Evolutionary conservation across 2,888 invertebrate genomes (phyloP).

Genomic region (Bhutanitis thaidina): DNA sequence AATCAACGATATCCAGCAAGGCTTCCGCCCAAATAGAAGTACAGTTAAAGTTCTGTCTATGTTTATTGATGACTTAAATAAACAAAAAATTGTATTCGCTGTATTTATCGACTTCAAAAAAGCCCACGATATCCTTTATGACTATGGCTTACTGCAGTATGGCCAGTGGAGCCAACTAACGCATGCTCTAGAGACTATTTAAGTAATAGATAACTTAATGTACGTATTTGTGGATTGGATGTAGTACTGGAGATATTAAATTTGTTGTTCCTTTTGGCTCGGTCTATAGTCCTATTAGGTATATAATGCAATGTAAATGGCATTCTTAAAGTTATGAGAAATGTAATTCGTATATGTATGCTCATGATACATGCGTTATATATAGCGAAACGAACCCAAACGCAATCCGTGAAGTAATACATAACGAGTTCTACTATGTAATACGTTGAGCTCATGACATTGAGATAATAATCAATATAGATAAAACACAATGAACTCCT

Average conservation of each 20-base stretch:
- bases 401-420: not conserved
- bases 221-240: not conserved
- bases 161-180: not conserved
- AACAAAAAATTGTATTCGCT: not conserved
- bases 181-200: not conserved
- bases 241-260: not conserved
- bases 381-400: not conserved
- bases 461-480: not conserved
- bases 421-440: not conserved
- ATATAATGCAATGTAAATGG: too few species aligned
- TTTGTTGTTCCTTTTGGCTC: too few species aligned
- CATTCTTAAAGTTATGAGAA: not conserved
- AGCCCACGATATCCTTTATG: not conserved
- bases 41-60: not conserved
- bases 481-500: not conserved
- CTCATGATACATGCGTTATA: not conserved
- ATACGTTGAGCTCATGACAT: not conserved
- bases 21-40: not conserved
- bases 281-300: too few species aligned
- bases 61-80: not conserved
- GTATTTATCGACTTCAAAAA: not conserved
- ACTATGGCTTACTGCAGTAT: too few species aligned
- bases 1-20: not conserved
- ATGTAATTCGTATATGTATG: not conserved
- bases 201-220: not conserved